phyloP scores from a whole-genome alignment of 2,888 invertebrate genomes.

The Acrobeloides nanus region DNA sequence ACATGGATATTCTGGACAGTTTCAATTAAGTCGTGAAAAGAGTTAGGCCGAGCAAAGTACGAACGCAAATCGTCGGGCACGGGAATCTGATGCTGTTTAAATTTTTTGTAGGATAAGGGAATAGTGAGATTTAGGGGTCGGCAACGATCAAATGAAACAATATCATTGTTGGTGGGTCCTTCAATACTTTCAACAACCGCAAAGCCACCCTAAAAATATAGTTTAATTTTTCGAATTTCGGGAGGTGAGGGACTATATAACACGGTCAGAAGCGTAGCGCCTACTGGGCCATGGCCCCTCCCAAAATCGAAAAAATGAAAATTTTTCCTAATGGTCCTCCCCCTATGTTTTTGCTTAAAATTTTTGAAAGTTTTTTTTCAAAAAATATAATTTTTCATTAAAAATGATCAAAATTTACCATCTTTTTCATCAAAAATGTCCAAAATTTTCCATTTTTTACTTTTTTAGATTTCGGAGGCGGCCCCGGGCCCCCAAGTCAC shows the following conservation, averaged over 20 bases:
- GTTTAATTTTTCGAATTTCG: neutral
- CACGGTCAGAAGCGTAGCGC: neutral
- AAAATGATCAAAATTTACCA: no score
- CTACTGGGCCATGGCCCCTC: neutral
- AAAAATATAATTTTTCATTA: no score
- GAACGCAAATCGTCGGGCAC: constrained; percentile 25
- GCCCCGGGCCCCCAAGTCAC: neutral
- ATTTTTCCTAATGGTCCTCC: no score
- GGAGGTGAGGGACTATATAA: neutral
- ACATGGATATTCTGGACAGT: constrained; percentile 24
- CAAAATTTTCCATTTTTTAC: no score
- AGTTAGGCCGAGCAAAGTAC: constrained; percentile 19
- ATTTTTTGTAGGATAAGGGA: constrained; percentile 11
- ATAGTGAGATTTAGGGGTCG: constrained; percentile 12
- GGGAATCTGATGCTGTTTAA: constrained; percentile 21
- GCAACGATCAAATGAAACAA: constrained; percentile 16
- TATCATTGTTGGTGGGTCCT: constrained; percentile 15
- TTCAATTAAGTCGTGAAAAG: constrained; percentile 20
- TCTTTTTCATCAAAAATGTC: no score
- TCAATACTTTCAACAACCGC: constrained; percentile 25
- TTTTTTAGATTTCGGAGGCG: no score
- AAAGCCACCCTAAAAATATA: constrained; percentile 26
- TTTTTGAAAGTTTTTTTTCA: no score
- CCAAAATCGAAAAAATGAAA: no score
- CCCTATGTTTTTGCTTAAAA: no score